phyloP scores from a whole-genome alignment of 2,888 invertebrate species.

The Adelphocoris suturalis region DNA sequence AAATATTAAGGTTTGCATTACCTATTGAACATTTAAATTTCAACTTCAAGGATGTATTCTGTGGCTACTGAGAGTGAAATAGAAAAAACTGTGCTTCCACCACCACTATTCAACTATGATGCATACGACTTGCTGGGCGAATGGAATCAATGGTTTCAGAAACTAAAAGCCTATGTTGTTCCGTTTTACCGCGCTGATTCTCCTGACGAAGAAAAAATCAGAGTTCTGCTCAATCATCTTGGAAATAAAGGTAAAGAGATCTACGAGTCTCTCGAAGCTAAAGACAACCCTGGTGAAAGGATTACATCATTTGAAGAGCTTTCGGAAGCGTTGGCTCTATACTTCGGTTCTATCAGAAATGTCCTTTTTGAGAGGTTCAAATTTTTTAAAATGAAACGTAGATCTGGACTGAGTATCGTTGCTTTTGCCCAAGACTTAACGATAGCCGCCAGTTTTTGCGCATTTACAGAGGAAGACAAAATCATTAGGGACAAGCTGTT shows the following conservation, averaged over 20 bases:
- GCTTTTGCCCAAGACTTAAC: not conserved
- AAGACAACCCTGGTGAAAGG: too few relatives aligned
- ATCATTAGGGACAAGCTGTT: slow-evolving; percentile 53
- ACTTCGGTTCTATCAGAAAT: slow-evolving; percentile 34
- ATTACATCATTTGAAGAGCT: not conserved
- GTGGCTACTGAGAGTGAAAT: too few relatives aligned
- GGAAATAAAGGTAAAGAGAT: too few relatives aligned
- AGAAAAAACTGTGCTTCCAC: not conserved
- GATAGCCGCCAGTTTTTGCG: slow-evolving; percentile 33
- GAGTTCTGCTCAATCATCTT: too few relatives aligned
- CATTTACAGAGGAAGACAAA: slow-evolving; percentile 30
- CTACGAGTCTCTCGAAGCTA: too few relatives aligned
- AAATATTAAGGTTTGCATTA: too few relatives aligned
- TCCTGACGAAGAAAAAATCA: too few relatives aligned
- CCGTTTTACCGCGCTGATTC: too few relatives aligned
- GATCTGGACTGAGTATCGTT: not conserved
- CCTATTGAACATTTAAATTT: too few relatives aligned
- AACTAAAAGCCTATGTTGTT: not conserved
- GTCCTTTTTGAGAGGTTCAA: slow-evolving; percentile 31
- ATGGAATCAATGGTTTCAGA: slow-evolving; percentile 1
- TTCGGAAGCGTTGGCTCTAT: not conserved
- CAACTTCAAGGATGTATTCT: too few relatives aligned
- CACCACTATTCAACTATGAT: not conserved
- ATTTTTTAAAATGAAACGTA: too few relatives aligned
- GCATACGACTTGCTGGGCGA: not conserved